phyloP scores from a whole-genome alignment of 2,113 vertebrate species.

The Nipponia nippon region DNA sequence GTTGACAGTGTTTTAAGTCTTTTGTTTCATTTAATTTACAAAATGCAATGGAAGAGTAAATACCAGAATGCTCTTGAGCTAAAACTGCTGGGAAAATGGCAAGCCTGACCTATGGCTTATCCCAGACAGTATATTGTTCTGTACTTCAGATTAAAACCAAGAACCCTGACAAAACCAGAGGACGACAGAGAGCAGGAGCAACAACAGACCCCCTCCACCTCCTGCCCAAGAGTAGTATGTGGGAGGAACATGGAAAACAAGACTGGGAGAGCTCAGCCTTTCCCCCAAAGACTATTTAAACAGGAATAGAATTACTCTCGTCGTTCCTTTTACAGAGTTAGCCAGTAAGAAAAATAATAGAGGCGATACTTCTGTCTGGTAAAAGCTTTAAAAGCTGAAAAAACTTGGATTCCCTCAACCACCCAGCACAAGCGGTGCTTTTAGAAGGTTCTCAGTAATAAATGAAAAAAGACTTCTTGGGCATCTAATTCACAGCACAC shows the following conservation, averaged over 20 bases:
- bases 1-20: constrained; percentile 26
- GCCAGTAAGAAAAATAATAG: not conserved
- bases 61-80: not conserved
- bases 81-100: constrained; percentile 2
- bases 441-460: not conserved
- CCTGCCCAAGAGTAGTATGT: not conserved
- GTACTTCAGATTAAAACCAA: constrained; percentile 10
- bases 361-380: not conserved
- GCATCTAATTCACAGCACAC: not conserved
- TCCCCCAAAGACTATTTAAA: not conserved
- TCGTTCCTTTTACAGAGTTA: not conserved
- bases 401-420: not conserved
- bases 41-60: constrained; percentile 33
- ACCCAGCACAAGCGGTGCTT: not conserved
- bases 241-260: not conserved
- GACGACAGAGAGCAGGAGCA: not conserved
- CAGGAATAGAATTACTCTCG: not conserved
- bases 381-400: not conserved
- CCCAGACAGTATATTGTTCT: not conserved
- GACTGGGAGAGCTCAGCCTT: not conserved
- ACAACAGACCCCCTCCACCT: not conserved
- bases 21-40: constrained; percentile 37
- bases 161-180: not conserved
- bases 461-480: not conserved
- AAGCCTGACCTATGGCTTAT: not conserved